Base-by-base conservation (phyloP, 2,888 invertebrate genomes). In the Tetramorium bicarinatum region DNA sequence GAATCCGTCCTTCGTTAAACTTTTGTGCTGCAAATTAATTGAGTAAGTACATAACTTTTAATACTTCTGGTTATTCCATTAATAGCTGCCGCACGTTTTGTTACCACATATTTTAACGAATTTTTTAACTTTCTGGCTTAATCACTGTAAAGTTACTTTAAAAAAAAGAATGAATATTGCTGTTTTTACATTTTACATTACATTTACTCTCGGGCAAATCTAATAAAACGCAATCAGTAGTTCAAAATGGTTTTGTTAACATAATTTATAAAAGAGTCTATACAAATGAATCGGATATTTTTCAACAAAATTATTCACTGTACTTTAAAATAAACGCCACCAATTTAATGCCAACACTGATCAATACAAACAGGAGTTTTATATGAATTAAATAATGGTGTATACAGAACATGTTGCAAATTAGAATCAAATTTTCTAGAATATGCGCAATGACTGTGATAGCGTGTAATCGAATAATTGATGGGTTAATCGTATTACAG, bases 1-100 rank as follows among this genome's bases (percentile, higher is more conserved):
- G 84, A 54, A 62, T 77, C 66, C 66, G 72, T 74, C 71, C 29
- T 87, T 85, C 80, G 79, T 88, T 88, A 88, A 88, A 80, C 82
- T 82, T 82, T 84, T 81, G 59, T 84, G 74, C 34, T 52, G 34
- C 49, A 15, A 21, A 84, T 59, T 69, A 3, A 41, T n/a, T 83
- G 66, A 83, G 62, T 81, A 79, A 64, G 75, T 85, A 87, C 66
- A 76, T 44, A 59, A 75, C 82, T 88, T 80, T 79, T 77, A 75
- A 62, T 88, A 82, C 72, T 71, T 66, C 77, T 44, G 8, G 11
- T 34, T 44, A 47, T 15, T 61, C 2, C 29, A 59, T n/a, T 59
- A 74, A 61, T 61, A 34, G 47, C 29, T 44, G 11, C 34, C 15
- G 15, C 15, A 1, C 9, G 2, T 54, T 74, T 59, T 59, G 13